Evolutionary conservation across 2,113 vertebrate species (phyloP).

Genomic region (Hemichromis elongatus): DNA sequence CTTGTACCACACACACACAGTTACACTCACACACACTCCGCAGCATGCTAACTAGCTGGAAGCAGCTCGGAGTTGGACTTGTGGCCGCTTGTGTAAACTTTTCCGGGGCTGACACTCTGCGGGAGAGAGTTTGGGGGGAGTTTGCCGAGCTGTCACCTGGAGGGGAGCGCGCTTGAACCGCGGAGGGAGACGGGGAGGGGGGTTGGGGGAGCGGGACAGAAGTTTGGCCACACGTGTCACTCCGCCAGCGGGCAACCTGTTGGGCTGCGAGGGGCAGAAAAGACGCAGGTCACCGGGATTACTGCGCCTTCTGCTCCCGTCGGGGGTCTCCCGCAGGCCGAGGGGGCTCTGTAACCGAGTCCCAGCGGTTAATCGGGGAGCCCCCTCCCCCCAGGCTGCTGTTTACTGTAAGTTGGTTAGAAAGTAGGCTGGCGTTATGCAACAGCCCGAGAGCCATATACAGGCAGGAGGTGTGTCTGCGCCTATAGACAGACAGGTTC

Average conservation of each 20-base stretch:
- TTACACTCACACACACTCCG: not conserved
- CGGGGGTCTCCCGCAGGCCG: not conserved
- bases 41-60: conserved; percentile 59
- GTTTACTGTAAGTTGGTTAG: conserved; percentile 58
- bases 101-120: not conserved
- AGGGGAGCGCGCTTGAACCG: not conserved
- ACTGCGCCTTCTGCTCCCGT: not conserved
- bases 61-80: conserved; percentile 20
- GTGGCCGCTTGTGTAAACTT: conserved; percentile 10
- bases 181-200: not conserved
- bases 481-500: not conserved
- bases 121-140: conserved; percentile 28
- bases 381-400: conserved; percentile 21
- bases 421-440: conserved; percentile 62
- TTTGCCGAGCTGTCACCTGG: conserved; percentile 60
- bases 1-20: conserved; percentile 18
- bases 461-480: conserved; percentile 40
- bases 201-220: conserved; percentile 17
- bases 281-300: not conserved
- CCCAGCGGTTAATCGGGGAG: not conserved
- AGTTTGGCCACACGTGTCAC: conserved; percentile 71
- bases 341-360: not conserved
- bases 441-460: conserved; percentile 37
- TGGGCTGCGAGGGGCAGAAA: conserved; percentile 22
- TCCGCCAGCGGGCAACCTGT: conserved; percentile 58